Evolutionary conservation across 2,888 invertebrate species (phyloP).

Genomic region (Papilio demoleus): DNA sequence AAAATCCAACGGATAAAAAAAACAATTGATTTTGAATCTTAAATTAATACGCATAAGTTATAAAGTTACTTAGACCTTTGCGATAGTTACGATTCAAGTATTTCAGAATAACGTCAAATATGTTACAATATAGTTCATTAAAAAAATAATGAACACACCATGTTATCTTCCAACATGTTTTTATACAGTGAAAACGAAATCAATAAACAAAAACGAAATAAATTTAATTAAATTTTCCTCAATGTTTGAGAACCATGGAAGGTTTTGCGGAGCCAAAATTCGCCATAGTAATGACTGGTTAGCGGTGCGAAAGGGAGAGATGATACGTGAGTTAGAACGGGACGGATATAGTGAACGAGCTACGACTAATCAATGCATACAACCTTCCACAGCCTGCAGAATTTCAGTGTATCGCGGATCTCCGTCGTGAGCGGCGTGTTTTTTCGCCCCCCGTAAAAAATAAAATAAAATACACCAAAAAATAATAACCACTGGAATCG

Average conservation of each 20-base stretch:
- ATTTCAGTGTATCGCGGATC: slow-evolving; percentile 69
- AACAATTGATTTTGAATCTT: background rate
- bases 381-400: slow-evolving; percentile 71
- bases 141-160: slow-evolving; percentile 1
- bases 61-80: background rate
- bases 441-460: slow-evolving; percentile 51
- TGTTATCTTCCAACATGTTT: slow-evolving; percentile 9
- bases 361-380: slow-evolving; percentile 82
- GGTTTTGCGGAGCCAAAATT: slow-evolving; percentile 75
- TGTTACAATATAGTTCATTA: slow-evolving; percentile 3
- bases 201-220: slow-evolving; percentile 31
- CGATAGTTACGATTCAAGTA: background rate
- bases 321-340: slow-evolving; percentile 52
- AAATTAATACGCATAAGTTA: background rate
- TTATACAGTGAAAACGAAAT: slow-evolving; percentile 7
- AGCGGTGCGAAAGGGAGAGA: slow-evolving; percentile 58
- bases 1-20: background rate
- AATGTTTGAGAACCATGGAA: slow-evolving; percentile 66
- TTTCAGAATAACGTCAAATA: background rate
- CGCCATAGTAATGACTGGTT: slow-evolving; percentile 64
- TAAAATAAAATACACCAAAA: slow-evolving; percentile 51
- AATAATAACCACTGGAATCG: slow-evolving; percentile 48
- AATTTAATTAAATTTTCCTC: slow-evolving; percentile 54
- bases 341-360: slow-evolving; percentile 61
- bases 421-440: slow-evolving; percentile 59